Conservation (phyloP, 2,888 invertebrate species). For the Serrognathus titanus region DNA sequence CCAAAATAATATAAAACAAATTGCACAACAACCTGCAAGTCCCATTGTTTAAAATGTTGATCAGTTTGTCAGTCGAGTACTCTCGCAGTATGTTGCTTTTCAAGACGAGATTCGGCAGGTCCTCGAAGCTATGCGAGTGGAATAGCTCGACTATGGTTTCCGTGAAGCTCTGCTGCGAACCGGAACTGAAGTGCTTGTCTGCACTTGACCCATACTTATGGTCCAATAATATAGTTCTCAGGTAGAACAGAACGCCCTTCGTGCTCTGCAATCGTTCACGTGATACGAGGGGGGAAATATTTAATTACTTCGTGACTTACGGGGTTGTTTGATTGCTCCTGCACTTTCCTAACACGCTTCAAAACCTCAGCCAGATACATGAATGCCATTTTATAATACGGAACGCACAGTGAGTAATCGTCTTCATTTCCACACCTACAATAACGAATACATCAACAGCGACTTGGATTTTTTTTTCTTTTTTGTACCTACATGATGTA, state of each 20-base stretch:
- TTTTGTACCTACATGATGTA: conserved; percentile 55
- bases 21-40: conserved; percentile 27
- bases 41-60: conserved; percentile 46
- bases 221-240: conserved; percentile 44
- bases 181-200: conserved; percentile 46
- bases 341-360: conserved; percentile 43
- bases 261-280: conserved; percentile 33
- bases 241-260: conserved; percentile 44
- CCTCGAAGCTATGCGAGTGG: conserved; percentile 45
- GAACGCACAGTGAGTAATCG: conserved; percentile 47
- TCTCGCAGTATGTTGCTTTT: conserved; percentile 54
- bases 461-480: too few species aligned
- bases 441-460: too few species aligned
- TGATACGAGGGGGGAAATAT: background rate
- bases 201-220: conserved; percentile 48
- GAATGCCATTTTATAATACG: conserved; percentile 56
- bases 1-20: too few species aligned
- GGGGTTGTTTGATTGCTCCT: conserved; percentile 42
- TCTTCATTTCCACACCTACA: conserved; percentile 39
- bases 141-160: conserved; percentile 47
- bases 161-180: conserved; percentile 44
- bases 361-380: conserved; percentile 52
- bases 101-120: conserved; percentile 52
- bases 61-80: conserved; percentile 55
- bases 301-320: conserved; percentile 27